Evolutionary conservation across 2,888 invertebrate species (phyloP).

Genomic region (Teinopalpus imperialis): DNA sequence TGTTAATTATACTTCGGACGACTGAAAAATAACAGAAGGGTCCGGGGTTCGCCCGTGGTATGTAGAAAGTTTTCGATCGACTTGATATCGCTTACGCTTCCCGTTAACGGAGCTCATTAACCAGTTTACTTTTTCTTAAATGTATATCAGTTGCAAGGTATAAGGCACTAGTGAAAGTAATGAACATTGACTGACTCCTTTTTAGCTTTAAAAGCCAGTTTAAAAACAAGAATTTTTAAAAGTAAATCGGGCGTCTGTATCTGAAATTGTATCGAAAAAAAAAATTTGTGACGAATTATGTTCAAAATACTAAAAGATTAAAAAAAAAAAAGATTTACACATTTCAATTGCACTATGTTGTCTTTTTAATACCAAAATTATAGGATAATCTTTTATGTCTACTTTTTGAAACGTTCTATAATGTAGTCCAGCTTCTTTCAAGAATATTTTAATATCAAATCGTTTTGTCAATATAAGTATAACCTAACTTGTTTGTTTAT

Average conservation of each 20-base stretch:
- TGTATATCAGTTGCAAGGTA: constrained; percentile 14
- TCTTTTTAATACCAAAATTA: no score
- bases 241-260: no score
- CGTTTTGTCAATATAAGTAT: neutral
- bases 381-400: no score
- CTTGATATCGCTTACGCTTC: constrained; percentile 14
- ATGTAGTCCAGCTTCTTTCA: neutral
- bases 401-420: no score
- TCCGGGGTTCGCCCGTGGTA: no score
- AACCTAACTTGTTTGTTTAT: constrained; percentile 26
- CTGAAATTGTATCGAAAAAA: no score
- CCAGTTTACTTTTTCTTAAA: constrained; percentile 27
- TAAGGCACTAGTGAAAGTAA: constrained; percentile 19
- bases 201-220: neutral
- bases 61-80: constrained; percentile 24
- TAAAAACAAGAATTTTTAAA: neutral
- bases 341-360: no score
- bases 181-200: neutral
- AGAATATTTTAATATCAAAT: constrained; percentile 9
- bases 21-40: no score
- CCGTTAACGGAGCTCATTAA: constrained; percentile 24
- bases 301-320: no score
- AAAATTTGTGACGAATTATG: no score
- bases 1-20: no score
- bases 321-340: no score